These are phyloP conservation scores for Polypterus senegalus DNA, from an alignment of 2,113 vertebrate species.

Conservation along the genomic window DNA sequence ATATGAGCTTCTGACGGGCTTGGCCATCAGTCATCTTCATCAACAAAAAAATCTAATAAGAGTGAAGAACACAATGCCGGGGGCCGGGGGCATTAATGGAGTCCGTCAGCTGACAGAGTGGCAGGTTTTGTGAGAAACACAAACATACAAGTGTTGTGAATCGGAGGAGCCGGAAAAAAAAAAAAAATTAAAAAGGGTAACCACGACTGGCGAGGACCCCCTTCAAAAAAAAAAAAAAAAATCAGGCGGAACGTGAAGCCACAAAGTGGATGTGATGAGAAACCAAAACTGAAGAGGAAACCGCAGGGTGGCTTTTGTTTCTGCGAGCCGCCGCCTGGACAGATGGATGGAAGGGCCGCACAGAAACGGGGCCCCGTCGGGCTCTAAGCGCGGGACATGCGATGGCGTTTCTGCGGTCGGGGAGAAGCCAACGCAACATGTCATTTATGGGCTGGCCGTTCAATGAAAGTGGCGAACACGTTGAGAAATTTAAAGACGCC, in stretches of 20 bases:
- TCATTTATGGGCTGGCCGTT: not conserved
- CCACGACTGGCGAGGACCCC: constrained; percentile 23
- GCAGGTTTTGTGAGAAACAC: constrained; percentile 23
- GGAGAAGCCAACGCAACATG: not conserved
- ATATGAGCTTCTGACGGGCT: constrained; percentile 22
- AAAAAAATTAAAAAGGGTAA: constrained; percentile 9
- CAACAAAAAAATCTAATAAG: constrained; percentile 16
- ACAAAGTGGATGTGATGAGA: constrained; percentile 3
- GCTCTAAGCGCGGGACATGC: not conserved
- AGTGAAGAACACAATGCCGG: no score
- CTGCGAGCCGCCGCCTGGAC: not conserved
- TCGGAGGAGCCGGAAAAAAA: constrained; percentile 4
- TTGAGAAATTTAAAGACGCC: no score
- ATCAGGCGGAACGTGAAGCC: not conserved
- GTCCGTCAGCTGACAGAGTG: constrained; percentile 22
- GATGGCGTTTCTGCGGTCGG: not conserved
- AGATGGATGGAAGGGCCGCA: not conserved
- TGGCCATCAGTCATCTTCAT: constrained; percentile 15
- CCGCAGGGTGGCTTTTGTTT: not conserved
- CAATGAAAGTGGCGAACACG: no score
- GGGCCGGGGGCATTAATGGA: constrained; percentile 20
- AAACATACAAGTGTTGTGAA: constrained; percentile 27
- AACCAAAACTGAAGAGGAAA: constrained; percentile 5
- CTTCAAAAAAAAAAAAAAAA: constrained; percentile 13
- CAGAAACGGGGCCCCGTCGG: not conserved